These are phyloP conservation scores for Rotaria socialis DNA, from an alignment of 2,888 invertebrate genomes.

Conservation along the genomic window DNA sequence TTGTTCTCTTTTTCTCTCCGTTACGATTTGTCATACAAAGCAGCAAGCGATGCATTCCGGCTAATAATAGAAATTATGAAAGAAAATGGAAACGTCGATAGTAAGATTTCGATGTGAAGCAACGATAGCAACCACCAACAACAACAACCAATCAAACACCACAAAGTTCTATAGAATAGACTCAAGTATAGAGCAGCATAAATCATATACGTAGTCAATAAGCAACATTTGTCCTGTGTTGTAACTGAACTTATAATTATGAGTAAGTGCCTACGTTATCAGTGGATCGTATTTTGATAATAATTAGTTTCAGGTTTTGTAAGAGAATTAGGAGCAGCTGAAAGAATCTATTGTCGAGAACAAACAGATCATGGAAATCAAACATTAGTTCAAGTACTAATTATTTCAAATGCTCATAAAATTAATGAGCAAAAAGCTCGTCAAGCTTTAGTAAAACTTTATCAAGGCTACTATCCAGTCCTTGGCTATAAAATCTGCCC, in stretches of 20 bases:
- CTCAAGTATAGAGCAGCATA: neutral
- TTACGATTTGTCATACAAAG: neutral
- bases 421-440: neutral
- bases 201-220: neutral
- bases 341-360: constrained; percentile 16
- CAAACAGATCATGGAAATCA: constrained; percentile 32
- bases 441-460: neutral
- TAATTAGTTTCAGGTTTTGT: neutral
- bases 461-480: neutral
- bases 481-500: neutral
- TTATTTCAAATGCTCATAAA: neutral
- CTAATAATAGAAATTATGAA: neutral
- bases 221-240: neutral
- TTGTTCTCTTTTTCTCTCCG: neutral
- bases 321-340: constrained; percentile 9
- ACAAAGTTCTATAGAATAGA: neutral
- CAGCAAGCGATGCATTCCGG: neutral
- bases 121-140: neutral
- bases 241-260: neutral
- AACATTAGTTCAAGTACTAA: constrained; percentile 10
- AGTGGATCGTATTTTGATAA: neutral
- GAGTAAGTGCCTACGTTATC: neutral
- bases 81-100: neutral
- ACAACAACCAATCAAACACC: neutral
- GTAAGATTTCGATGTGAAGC: neutral